These are phyloP conservation scores for Netelia virgata DNA, from an alignment of 2,888 invertebrate species.

Conservation along the genomic window DNA sequence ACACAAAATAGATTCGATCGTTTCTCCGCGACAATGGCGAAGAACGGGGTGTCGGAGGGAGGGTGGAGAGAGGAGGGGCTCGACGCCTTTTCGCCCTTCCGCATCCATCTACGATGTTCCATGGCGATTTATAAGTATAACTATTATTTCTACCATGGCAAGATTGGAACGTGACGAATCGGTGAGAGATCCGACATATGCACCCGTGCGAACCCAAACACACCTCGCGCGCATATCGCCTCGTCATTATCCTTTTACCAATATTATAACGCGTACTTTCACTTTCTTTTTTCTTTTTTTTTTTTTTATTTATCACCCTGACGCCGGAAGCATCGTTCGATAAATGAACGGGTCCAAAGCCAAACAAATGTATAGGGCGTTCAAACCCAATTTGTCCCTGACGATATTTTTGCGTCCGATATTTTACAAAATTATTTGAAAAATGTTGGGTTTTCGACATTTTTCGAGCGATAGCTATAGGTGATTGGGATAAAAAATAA, in stretches of 20 bases:
- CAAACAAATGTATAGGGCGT: background rate
- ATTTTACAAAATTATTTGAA: no score
- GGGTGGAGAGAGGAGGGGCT: background rate
- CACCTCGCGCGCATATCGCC: background rate
- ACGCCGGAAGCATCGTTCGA: background rate
- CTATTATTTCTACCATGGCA: conserved; percentile 9
- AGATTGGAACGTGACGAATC: conserved; percentile 37
- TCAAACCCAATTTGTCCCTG: no score
- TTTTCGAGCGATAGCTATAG: no score
- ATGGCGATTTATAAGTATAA: conserved; percentile 4
- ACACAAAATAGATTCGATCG: conserved; percentile 50
- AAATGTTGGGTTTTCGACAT: no score
- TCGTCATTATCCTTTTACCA: background rate
- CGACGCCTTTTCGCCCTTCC: conserved; percentile 20
- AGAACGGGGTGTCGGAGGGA: background rate
- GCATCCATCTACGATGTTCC: conserved; percentile 8
- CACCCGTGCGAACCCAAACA: conserved; percentile 41
- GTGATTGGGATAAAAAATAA: no score
- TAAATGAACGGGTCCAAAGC: background rate
- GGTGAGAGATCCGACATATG: conserved; percentile 25
- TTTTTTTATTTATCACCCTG: background rate
- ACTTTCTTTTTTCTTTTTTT: background rate
- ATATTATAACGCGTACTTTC: background rate
- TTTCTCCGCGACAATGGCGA: conserved; percentile 39
- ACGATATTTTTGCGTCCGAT: no score